Percentiles rank a stretch among this genome's conserved stretches.
These are phyloP conservation scores for Pemphigus obesinymphae DNA, from an alignment of 1,140 invertebrate species.

Conservation along the genomic window DNA sequence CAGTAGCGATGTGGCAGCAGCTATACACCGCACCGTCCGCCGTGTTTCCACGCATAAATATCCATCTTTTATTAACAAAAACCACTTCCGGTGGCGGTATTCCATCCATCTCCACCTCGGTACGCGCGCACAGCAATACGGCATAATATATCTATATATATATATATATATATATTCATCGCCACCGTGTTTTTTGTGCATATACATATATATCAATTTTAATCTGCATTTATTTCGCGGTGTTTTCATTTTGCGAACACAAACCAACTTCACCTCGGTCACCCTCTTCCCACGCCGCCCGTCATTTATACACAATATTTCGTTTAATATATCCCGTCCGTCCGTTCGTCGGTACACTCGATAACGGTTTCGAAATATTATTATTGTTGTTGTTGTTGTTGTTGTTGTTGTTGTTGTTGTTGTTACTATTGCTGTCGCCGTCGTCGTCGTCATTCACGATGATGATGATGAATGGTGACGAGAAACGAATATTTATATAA, in stretches of 20 bases:
- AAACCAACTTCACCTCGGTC: slow-evolving; percentile 6
- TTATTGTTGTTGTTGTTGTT: background rate
- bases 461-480: slow-evolving; percentile 17
- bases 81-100: slow-evolving; percentile 12
- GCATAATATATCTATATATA: background rate
- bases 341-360: background rate
- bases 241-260: slow-evolving; percentile 28
- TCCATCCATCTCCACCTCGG: background rate
- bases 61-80: slow-evolving; percentile 40
- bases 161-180: too few species aligned
- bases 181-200: too few species aligned
- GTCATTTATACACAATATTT: background rate
- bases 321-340: background rate
- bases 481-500: background rate
- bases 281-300: too few species aligned
- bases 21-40: background rate
- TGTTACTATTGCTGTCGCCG: background rate
- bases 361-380: background rate
- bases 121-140: background rate
- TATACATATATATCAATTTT: slow-evolving; percentile 18
- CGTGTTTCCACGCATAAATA: slow-evolving; percentile 24
- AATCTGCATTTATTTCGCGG: slow-evolving; percentile 39
- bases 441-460: background rate
- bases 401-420: background rate
- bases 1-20: too few species aligned